Evolutionary conservation across 2,113 vertebrate genomes (phyloP).

Genomic region (Stomatorhinus ivindoensis): DNA sequence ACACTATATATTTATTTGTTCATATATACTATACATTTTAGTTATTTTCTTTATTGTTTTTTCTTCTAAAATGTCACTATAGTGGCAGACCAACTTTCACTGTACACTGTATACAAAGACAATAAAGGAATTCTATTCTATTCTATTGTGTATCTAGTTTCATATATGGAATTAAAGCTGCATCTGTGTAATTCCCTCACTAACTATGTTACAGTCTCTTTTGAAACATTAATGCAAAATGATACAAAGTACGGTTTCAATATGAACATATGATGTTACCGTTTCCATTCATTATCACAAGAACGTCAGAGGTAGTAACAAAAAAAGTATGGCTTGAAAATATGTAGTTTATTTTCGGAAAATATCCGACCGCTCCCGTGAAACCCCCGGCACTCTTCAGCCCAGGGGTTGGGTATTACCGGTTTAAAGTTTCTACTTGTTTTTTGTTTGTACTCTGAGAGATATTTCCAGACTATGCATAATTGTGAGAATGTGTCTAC

Average conservation of each 20-base stretch:
- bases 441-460: not conserved
- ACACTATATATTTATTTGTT: too few relatives aligned
- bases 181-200: too few relatives aligned
- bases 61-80: not conserved
- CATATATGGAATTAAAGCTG: not conserved
- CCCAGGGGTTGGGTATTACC: not conserved
- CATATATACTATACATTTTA: too few relatives aligned
- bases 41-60: not conserved
- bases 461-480: not conserved
- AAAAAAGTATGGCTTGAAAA: not conserved
- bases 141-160: not conserved
- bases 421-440: not conserved
- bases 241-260: not conserved
- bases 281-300: not conserved
- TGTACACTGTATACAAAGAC: not conserved
- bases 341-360: not conserved
- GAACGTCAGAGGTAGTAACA: not conserved
- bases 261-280: not conserved
- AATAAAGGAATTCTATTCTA: not conserved
- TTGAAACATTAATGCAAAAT: not conserved
- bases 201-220: not conserved
- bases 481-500: not conserved
- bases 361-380: not conserved
- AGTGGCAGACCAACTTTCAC: not conserved
- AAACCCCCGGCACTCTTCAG: not conserved